Percentiles rank a stretch among this genome's conserved stretches.
Evolutionary conservation across 2,113 vertebrate species (phyloP).

Genomic region (Malaclemys terrapin): DNA sequence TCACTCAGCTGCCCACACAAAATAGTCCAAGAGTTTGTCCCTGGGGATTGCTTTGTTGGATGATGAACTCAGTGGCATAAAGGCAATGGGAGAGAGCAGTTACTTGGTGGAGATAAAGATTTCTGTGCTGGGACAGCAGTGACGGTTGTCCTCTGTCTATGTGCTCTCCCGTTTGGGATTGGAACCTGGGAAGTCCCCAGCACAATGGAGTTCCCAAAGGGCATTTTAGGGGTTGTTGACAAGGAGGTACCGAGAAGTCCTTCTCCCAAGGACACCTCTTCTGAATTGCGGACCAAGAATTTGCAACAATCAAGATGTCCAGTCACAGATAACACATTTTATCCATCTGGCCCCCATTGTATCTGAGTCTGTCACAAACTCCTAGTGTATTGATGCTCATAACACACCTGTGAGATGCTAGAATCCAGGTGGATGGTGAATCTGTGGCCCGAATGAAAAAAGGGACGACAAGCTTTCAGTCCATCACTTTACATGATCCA

Average conservation of each 20-base stretch:
- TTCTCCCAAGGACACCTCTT: background rate
- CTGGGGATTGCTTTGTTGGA: background rate
- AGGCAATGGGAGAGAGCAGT: background rate
- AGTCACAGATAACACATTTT: background rate
- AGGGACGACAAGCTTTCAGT: background rate
- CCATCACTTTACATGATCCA: background rate
- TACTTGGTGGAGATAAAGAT: background rate
- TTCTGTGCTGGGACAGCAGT: background rate
- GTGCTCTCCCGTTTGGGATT: background rate
- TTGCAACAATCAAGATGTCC: background rate
- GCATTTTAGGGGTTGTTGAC: too few species aligned
- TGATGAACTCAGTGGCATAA: background rate
- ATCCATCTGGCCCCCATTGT: background rate
- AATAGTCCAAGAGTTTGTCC: background rate
- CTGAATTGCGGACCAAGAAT: background rate
- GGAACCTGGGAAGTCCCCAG: too few species aligned
- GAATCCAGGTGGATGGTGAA: background rate
- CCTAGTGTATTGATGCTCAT: background rate
- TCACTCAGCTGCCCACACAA: background rate
- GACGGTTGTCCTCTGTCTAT: background rate
- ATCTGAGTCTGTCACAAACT: background rate
- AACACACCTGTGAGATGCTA: background rate
- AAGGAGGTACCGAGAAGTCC: too few species aligned
- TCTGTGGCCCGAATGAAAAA: too few species aligned
- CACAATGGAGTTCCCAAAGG: too few species aligned